Evolutionary conservation across 2,113 vertebrate genomes (phyloP).

Genomic region (Ophthalmolycus amberensis): DNA sequence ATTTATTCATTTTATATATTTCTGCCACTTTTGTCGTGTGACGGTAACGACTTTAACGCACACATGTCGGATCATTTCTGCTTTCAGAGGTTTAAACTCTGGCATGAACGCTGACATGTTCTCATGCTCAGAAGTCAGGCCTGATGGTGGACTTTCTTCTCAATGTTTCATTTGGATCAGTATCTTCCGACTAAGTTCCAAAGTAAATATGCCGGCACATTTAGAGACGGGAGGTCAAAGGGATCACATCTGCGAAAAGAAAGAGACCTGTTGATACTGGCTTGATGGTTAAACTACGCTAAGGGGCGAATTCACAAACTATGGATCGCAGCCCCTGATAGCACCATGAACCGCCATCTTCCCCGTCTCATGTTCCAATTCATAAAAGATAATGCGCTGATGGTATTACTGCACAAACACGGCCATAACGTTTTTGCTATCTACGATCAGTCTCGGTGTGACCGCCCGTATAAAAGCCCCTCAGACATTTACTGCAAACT

Average conservation of each 20-base stretch:
- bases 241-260: slow-evolving; percentile 2
- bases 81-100: neutral
- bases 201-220: neutral
- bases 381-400: too few species aligned
- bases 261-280: neutral
- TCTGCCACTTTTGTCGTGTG: slow-evolving; percentile 19
- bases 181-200: neutral
- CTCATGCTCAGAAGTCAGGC: neutral
- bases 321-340: neutral
- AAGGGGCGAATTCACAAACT: neutral
- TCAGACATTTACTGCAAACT: neutral
- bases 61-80: neutral
- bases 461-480: neutral
- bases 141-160: slow-evolving; percentile 5
- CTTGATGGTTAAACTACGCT: neutral
- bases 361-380: too few species aligned
- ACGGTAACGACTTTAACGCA: neutral
- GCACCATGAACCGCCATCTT: too few species aligned
- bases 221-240: neutral
- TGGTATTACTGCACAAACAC: neutral
- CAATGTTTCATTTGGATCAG: neutral
- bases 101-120: neutral
- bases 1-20: neutral
- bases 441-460: neutral
- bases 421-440: neutral